Conservation (phyloP, 2,113 vertebrate genomes). For the Hippocampus comes region DNA sequence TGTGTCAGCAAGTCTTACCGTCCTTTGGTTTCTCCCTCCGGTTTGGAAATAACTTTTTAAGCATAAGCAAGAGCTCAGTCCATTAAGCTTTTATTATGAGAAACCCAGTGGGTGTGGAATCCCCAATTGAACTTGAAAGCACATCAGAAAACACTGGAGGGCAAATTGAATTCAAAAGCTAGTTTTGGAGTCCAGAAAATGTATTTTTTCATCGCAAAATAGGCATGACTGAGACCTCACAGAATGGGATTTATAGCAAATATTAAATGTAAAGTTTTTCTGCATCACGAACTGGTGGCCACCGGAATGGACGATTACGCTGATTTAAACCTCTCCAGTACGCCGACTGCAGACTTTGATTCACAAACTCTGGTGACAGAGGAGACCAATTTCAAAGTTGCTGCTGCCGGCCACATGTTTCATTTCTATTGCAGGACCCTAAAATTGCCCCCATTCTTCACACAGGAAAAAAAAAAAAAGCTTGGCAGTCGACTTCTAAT, state of each 20-base stretch:
- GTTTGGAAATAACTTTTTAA: slow-evolving; percentile 10
- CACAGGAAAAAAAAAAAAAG: slow-evolving; percentile 15
- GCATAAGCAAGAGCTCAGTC: slow-evolving; percentile 11
- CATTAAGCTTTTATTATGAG: slow-evolving; percentile 27
- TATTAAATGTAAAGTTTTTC: slow-evolving; percentile 12
- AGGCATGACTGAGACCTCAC: slow-evolving; percentile 3
- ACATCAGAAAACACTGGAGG: slow-evolving; percentile 46
- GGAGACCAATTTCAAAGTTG: slow-evolving; percentile 15
- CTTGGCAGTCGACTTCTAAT: slow-evolving; percentile 42
- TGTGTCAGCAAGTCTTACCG: slow-evolving; percentile 39
- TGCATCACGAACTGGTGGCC: slow-evolving; percentile 7
- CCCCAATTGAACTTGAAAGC: slow-evolving; percentile 45
- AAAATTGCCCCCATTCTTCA: slow-evolving; percentile 30
- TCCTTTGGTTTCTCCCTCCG: slow-evolving; percentile 26
- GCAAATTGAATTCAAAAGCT: slow-evolving; percentile 32
- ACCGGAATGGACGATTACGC: slow-evolving; percentile 1
- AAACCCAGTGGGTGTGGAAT: slow-evolving; percentile 33
- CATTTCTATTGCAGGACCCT: slow-evolving; percentile 26
- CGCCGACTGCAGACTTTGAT: slow-evolving; percentile 25
- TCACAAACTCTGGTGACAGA: slow-evolving; percentile 26
- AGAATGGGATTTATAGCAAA: slow-evolving; percentile 17
- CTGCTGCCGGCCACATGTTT: slow-evolving; percentile 30
- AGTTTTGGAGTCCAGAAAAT: slow-evolving; percentile 46
- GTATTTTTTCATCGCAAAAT: slow-evolving; percentile 60
- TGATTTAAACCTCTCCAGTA: slow-evolving; percentile 40